Percentiles rank a stretch among this genome's conserved stretches.
Evolutionary conservation across 2,797 vertebrate genomes (phyloP).

Genomic region (Megalops cyprinoides): DNA sequence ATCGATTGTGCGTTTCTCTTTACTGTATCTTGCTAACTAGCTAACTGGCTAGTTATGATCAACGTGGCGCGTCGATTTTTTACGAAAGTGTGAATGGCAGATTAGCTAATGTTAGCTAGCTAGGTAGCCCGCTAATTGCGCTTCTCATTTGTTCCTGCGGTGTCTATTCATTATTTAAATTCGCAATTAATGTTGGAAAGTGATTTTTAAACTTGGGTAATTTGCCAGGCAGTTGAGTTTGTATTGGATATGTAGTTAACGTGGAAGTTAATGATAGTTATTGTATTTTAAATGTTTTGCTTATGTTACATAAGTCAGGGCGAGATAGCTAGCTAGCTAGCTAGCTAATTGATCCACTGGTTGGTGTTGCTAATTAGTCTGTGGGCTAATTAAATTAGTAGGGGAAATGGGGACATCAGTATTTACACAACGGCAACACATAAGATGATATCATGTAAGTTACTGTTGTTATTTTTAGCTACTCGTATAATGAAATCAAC

Average conservation of each 20-base stretch:
- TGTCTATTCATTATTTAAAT: slow-evolving; percentile 9
- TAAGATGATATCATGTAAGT: background rate
- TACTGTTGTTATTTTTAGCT: background rate
- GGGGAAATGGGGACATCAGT: background rate
- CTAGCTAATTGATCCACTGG: slow-evolving; percentile 76
- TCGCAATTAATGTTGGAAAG: background rate
- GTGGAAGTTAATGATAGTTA: background rate
- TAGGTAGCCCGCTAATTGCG: slow-evolving; percentile 12
- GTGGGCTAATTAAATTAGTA: slow-evolving; percentile 67
- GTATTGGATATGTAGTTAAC: slow-evolving; percentile 1
- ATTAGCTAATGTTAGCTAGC: background rate
- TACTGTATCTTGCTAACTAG: slow-evolving; percentile 72
- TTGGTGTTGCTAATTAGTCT: slow-evolving; percentile 75
- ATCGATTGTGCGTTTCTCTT: background rate
- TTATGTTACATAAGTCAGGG: slow-evolving; percentile 5
- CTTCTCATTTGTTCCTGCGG: background rate
- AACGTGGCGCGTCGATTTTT: background rate
- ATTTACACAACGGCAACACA: background rate
- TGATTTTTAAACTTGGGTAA: background rate
- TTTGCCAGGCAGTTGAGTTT: background rate
- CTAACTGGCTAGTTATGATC: slow-evolving; percentile 26
- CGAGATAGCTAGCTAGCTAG: slow-evolving; percentile 52
- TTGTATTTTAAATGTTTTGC: slow-evolving; percentile 4
- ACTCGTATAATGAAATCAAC: no score
- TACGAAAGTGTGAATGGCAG: background rate